A percentile compares a stretch with the other conserved stretches of the same genome.
These are phyloP conservation scores for Bombylius discolor DNA, from an alignment of 2,888 invertebrate species.

Conservation along the genomic window DNA sequence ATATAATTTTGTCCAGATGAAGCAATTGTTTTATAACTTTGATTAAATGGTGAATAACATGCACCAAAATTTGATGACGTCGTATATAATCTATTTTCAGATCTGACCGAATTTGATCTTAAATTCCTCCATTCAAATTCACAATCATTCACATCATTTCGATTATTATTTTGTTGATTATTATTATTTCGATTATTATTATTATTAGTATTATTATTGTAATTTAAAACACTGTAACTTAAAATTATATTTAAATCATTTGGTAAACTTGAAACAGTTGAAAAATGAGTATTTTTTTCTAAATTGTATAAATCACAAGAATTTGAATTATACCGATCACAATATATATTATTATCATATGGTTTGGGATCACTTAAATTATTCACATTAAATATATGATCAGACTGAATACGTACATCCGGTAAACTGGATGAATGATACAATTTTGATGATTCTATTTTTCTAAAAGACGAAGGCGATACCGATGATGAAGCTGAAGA, in stretches of 20 bases:
- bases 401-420: slow-evolving; percentile 25
- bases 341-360: neutral
- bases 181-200: neutral
- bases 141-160: neutral
- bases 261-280: slow-evolving; percentile 44
- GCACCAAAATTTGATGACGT: neutral
- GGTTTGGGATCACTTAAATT: slow-evolving; percentile 3
- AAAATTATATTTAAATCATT: slow-evolving; percentile 52
- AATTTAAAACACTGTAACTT: slow-evolving; percentile 34
- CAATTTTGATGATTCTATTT: neutral
- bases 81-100: slow-evolving; percentile 16
- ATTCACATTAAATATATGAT: slow-evolving; percentile 6
- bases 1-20: slow-evolving; percentile 26
- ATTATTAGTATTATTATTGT: slow-evolving; percentile 10
- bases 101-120: slow-evolving; percentile 17
- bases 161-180: neutral
- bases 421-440: slow-evolving; percentile 28
- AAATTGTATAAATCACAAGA: neutral
- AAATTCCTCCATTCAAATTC: slow-evolving; percentile 9
- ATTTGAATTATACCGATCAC: neutral
- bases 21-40: slow-evolving; percentile 2
- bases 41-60: neutral
- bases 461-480: slow-evolving; percentile 27
- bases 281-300: slow-evolving; percentile 8
- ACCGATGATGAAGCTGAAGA: slow-evolving; percentile 24